Evolutionary conservation across 2,113 vertebrate genomes (phyloP).

Genomic region (Mustelus asterias): DNA sequence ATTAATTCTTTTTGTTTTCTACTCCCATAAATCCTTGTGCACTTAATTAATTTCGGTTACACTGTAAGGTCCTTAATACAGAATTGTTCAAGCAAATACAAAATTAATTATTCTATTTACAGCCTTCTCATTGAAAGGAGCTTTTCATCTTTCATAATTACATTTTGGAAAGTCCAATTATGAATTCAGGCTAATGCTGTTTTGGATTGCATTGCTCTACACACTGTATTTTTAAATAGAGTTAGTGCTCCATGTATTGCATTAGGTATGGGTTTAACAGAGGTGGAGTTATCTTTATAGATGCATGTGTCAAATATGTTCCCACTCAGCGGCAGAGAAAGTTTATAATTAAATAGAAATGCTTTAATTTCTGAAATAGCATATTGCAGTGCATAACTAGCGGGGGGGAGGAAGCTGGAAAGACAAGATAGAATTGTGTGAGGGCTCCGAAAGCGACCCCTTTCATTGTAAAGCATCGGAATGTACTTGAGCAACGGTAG

Average conservation of each 20-base stretch:
- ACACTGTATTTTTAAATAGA: conserved; percentile 39
- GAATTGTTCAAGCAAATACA: conserved; percentile 99
- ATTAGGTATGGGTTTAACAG: conserved; percentile 33
- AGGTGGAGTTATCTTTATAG: conserved; percentile 36
- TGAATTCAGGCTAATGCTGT: conserved; percentile 72
- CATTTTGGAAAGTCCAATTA: conserved; percentile 95
- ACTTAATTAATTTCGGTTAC: conserved; percentile 99
- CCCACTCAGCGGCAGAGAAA: conserved; percentile 35
- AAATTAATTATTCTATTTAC: conserved; percentile 99
- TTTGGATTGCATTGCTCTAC: conserved; percentile 63
- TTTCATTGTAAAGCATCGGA: neutral
- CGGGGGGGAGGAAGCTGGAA: neutral
- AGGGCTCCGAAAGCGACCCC: neutral
- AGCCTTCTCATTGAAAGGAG: conserved; percentile 96
- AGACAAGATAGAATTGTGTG: conserved; percentile 26
- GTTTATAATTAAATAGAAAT: conserved; percentile 37
- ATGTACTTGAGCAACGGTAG: too few species aligned
- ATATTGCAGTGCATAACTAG: neutral
- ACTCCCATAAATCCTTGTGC: conserved; percentile 99
- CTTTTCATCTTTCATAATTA: conserved; percentile 99
- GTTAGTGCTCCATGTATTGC: conserved; percentile 34
- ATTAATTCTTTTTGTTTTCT: conserved; percentile 96
- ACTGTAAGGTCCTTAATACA: conserved; percentile 91
- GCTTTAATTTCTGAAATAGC: conserved; percentile 33
- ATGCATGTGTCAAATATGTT: conserved; percentile 36